phyloP scores from a whole-genome alignment of 2,797 vertebrate species.

The Karalla daura region DNA sequence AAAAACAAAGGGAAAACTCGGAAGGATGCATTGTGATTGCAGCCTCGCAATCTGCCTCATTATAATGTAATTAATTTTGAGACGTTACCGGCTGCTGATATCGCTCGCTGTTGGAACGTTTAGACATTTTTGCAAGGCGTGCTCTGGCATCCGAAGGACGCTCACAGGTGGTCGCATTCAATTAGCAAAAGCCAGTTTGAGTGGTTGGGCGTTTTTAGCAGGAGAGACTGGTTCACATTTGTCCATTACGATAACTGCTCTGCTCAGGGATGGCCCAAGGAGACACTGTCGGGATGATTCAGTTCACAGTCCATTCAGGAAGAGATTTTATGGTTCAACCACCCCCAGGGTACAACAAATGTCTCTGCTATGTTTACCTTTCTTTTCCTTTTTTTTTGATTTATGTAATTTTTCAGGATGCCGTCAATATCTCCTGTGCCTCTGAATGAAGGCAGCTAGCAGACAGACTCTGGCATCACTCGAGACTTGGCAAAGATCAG shows the following conservation, averaged over 20 bases:
- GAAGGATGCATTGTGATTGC: constrained; percentile 13
- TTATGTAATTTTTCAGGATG: background rate
- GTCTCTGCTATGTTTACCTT: background rate
- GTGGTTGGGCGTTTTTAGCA: constrained; percentile 18
- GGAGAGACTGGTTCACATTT: constrained; percentile 7
- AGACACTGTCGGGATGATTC: constrained; percentile 1
- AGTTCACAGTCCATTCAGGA: background rate
- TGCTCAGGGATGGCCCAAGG: background rate
- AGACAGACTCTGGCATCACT: background rate
- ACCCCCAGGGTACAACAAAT: background rate
- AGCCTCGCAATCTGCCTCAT: constrained; percentile 39
- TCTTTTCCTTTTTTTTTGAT: background rate
- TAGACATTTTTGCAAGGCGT: constrained; percentile 26
- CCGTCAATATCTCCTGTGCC: background rate
- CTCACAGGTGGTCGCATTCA: constrained; percentile 34
- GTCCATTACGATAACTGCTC: constrained; percentile 3
- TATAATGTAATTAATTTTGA: constrained; percentile 56
- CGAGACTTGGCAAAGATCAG: background rate
- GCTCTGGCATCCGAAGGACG: constrained; percentile 18
- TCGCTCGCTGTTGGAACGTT: constrained; percentile 36
- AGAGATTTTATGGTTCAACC: background rate
- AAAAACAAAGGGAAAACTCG: constrained; percentile 39
- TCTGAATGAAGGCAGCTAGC: background rate
- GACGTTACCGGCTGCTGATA: constrained; percentile 43
- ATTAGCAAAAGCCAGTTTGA: constrained; percentile 23